These are phyloP conservation scores for Halcyon malimbica DNA, from an alignment of 2,113 vertebrate species.

Conservation along the genomic window DNA sequence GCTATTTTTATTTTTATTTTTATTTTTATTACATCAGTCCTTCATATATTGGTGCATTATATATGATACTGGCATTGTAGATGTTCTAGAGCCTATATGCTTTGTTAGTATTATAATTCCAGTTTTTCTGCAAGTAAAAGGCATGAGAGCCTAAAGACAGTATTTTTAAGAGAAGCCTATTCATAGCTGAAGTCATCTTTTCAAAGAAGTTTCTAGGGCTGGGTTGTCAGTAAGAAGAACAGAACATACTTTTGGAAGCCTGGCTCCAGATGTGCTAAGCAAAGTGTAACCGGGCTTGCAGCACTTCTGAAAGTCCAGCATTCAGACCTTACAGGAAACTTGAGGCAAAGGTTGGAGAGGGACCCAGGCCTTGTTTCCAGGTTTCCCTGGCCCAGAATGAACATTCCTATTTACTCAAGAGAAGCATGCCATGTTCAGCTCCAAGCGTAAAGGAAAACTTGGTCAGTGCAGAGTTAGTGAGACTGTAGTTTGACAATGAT, in stretches of 20 bases:
- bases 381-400: background rate
- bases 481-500: background rate
- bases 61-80: background rate
- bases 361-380: background rate
- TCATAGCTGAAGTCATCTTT: background rate
- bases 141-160: background rate
- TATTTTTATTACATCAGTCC: background rate
- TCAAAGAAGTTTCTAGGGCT: background rate
- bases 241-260: background rate
- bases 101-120: background rate
- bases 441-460: conserved; percentile 29
- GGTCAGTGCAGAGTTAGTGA: background rate
- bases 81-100: background rate
- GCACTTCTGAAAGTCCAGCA: background rate
- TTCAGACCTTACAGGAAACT: conserved; percentile 21
- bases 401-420: conserved; percentile 27
- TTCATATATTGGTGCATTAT: background rate
- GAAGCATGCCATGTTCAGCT: background rate
- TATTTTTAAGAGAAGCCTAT: background rate
- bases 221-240: background rate
- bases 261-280: background rate
- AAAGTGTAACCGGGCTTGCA: background rate
- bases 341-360: conserved; percentile 4
- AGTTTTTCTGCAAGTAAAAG: background rate
- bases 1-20: background rate